These are phyloP conservation scores for Petrocephalus microphthalmus DNA, from an alignment of 2,113 vertebrate species.

Conservation along the genomic window DNA sequence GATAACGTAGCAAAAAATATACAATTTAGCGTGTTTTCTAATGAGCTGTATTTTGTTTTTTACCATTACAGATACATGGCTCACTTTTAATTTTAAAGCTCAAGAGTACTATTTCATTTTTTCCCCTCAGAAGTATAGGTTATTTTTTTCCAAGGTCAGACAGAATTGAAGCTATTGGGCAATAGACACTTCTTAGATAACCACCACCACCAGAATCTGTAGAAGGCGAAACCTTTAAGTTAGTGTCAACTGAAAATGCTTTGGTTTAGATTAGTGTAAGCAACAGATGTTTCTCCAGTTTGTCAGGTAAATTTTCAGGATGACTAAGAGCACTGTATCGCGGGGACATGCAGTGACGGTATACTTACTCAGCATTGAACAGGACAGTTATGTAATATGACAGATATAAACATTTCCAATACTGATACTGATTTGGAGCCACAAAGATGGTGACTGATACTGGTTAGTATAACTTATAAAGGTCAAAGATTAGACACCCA, in stretches of 20 bases:
- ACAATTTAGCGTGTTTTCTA: not conserved
- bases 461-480: not conserved
- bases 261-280: not conserved
- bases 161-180: not conserved
- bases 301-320: not conserved
- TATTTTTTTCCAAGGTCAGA: not conserved
- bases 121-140: not conserved
- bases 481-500: not conserved
- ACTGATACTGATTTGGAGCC: not conserved
- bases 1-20: not conserved
- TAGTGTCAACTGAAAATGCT: not conserved
- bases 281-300: not conserved
- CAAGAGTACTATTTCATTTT: not conserved
- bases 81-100: not conserved
- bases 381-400: not conserved
- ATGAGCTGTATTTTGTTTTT: too few relatives aligned
- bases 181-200: not conserved
- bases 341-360: not conserved
- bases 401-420: not conserved
- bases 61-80: not conserved
- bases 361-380: not conserved
- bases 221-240: not conserved
- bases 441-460: not conserved
- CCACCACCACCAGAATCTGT: not conserved
- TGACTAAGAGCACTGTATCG: not conserved